phyloP scores from a whole-genome alignment of 2,888 invertebrate genomes.

The Platycheirus rosarum region DNA sequence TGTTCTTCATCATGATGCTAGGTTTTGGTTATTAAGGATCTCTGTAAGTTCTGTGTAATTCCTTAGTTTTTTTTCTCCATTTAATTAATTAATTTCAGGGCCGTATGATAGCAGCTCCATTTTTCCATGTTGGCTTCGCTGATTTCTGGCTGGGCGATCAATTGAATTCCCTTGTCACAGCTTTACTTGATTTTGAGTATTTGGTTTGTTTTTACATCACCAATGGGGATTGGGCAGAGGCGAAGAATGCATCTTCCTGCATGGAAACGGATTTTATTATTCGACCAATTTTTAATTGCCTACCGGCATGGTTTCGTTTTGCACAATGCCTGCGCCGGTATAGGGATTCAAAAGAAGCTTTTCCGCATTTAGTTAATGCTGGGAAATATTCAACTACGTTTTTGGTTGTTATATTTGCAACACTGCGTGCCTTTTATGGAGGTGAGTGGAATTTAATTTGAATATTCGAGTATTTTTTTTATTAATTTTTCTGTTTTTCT shows the following conservation, averaged over 20 bases:
- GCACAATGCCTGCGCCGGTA: constrained; percentile 98
- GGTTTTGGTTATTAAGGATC: constrained; percentile 96
- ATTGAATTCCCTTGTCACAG: constrained; percentile 94
- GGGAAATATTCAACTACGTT: constrained; percentile 99
- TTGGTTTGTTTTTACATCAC: constrained; percentile 95
- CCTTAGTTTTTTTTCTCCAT: not conserved
- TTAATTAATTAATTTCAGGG: constrained; percentile 84
- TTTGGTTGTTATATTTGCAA: constrained; percentile 94
- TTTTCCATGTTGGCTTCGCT: constrained; percentile 96
- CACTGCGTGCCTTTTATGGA: constrained; percentile 87
- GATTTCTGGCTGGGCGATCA: constrained; percentile 99
- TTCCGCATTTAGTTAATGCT: constrained; percentile 98
- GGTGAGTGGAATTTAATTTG: constrained; percentile 83
- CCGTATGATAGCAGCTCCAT: constrained; percentile 93
- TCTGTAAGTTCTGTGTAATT: constrained; percentile 86
- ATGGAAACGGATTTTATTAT: constrained; percentile 89
- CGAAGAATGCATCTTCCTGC: constrained; percentile 85
- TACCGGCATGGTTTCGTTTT: constrained; percentile 99
- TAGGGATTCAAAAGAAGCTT: constrained; percentile 95
- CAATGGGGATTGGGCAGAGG: constrained; percentile 88
- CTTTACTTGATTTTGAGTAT: constrained; percentile 97
- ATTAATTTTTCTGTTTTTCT: no score
- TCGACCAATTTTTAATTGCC: constrained; percentile 92
- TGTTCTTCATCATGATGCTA: constrained; percentile 94
- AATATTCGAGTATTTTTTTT: no score